A percentile compares a stretch with the other conserved stretches of the same genome.
phyloP scores from a whole-genome alignment of 2,888 invertebrate genomes.

The Patella ulyssiponensis region DNA sequence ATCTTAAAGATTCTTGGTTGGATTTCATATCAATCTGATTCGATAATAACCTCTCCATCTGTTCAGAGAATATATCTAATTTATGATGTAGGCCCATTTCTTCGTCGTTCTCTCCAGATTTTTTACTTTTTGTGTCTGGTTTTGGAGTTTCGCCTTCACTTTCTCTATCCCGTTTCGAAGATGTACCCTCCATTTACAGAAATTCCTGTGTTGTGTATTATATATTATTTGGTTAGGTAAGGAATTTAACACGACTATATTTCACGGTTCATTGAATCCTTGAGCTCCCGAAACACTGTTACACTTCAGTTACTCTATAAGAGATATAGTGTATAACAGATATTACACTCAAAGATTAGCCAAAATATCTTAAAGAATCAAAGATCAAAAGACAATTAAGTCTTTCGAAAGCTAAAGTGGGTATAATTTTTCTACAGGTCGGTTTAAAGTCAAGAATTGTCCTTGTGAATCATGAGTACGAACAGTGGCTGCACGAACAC shows the following conservation, averaged over 20 bases:
- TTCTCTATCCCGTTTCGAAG: not conserved
- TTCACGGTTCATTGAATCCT: too few relatives aligned
- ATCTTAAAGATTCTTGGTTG: not conserved
- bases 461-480: not conserved
- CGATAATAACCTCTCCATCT: not conserved
- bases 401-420: not conserved
- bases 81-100: not conserved
- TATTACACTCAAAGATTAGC: too few relatives aligned
- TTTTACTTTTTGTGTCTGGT: not conserved
- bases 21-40: not conserved
- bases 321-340: too few relatives aligned
- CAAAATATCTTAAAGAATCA: too few relatives aligned
- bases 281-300: too few relatives aligned
- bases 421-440: not conserved
- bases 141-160: slow-evolving; percentile 1
- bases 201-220: too few relatives aligned
- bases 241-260: too few relatives aligned
- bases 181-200: not conserved
- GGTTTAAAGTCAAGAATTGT: not conserved
- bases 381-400: not conserved
- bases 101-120: not conserved
- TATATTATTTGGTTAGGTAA: too few relatives aligned
- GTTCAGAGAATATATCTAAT: not conserved
- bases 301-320: too few relatives aligned
- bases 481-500: too few relatives aligned